Base-by-base conservation (phyloP, 2,113 vertebrate genomes). In the Panthera tigris region DNA sequence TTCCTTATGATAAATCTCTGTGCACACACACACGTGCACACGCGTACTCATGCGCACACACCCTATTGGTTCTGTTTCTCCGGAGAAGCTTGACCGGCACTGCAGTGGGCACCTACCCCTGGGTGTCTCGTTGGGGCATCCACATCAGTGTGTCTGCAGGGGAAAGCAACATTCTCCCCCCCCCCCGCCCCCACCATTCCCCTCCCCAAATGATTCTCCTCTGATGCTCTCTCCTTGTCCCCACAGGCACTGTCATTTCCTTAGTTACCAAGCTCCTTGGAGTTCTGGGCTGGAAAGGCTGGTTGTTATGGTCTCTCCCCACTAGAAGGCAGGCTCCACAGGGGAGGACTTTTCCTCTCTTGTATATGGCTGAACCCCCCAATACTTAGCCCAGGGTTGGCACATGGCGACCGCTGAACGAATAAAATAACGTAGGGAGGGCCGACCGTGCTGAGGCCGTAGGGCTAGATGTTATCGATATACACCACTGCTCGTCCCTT, bases 391-490 rank as follows among this genome's bases (percentile, higher is more conserved):
- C 7, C 52, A 23, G 31, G 15, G 41, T 41, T 50, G 3, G 27
- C 39, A 23, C 27, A 8, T 27, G 21, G 82, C 3, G 19, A 45
- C 61, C 7, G 41, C 39, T 21, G 61, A 29, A 23, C 4, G 61
- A 11, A 21, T 9, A 16, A 45, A 7, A 48, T 19, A 21, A 7
- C 63, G 3, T 45, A 41, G 61, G 1, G 79, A 29, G 23, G 4
- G 61, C 11, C 18, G 0, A 1, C 61, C 11, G 1, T 14, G 61
- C 39, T 4, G 39, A 18, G 7, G 39, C 16, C 21, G 7, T 45
- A 3, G 39, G 82, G 2, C 41, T 4, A 5, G 61, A 12, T 4
- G 4, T 10, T 7, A 12, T 3, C 0, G 21, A 23, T 0, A 29
- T 18, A 4, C 4, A 19, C 10, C 1, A 8, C 13, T 23, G 18